Conservation (phyloP, 2,797 vertebrate genomes). For the Psittacula derbiana region DNA sequence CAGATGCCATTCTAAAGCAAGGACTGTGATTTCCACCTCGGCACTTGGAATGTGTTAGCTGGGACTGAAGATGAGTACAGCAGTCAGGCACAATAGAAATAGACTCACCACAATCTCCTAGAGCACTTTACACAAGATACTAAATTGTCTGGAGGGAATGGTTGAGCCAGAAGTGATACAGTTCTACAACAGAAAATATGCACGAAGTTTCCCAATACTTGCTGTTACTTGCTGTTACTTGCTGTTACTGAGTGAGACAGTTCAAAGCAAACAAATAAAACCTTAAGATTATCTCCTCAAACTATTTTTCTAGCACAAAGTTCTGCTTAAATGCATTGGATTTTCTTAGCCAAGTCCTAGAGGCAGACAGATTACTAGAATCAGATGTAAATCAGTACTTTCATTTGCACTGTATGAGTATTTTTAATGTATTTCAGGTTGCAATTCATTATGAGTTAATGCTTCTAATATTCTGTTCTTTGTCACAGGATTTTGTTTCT, state of each 20-base stretch:
- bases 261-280: background rate
- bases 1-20: background rate
- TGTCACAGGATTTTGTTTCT: constrained; percentile 83
- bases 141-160: background rate
- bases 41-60: background rate
- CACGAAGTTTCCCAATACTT: background rate
- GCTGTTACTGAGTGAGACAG: background rate
- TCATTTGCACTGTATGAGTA: background rate
- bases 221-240: background rate
- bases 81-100: background rate
- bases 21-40: background rate
- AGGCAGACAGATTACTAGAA: background rate
- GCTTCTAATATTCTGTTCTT: background rate
- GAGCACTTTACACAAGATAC: background rate
- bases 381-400: background rate
- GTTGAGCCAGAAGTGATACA: background rate
- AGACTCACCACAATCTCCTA: background rate
- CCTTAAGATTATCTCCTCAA: background rate
- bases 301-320: background rate
- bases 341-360: background rate
- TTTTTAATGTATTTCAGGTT: background rate
- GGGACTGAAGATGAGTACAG: background rate
- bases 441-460: background rate
- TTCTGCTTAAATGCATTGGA: background rate
- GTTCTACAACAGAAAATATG: background rate